Evolutionary conservation across 1,140 invertebrate species (phyloP).

Genomic region (Choristoneura fumiferana): DNA sequence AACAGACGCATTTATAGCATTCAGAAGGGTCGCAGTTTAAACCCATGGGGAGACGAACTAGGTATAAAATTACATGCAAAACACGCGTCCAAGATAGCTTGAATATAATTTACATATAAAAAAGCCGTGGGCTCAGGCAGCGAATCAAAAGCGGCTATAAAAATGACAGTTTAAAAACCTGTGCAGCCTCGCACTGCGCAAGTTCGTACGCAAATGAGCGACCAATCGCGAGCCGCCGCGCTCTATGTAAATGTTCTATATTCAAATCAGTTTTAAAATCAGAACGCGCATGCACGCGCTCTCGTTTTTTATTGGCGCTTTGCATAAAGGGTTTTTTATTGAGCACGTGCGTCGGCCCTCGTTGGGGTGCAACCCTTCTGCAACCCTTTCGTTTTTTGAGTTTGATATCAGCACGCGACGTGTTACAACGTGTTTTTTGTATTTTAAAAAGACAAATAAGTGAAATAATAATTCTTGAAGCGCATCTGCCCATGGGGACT

Average conservation of each 20-base stretch:
- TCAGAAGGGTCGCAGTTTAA: not conserved
- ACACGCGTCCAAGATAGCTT: not conserved
- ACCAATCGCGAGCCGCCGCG: conserved; percentile 49
- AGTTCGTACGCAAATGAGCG: conserved; percentile 45
- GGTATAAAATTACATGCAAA: not conserved
- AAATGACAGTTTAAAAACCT: conserved; percentile 47
- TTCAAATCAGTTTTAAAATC: conserved; percentile 75
- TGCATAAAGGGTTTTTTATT: conserved; percentile 42
- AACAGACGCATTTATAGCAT: not conserved
- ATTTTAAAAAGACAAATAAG: not conserved
- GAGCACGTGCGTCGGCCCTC: conserved; percentile 26
- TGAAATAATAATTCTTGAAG: conserved; percentile 3
- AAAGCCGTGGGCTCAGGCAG: conserved; percentile 22
- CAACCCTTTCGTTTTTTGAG: conserved; percentile 52
- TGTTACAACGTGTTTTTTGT: conserved; percentile 44
- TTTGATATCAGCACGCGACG: conserved; percentile 47
- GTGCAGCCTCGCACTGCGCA: conserved; percentile 46
- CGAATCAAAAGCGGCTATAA: conserved; percentile 53
- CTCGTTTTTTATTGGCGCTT: conserved; percentile 65
- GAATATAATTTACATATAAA: conserved; percentile 9
- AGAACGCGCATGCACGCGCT: conserved; percentile 67
- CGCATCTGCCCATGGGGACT: not conserved
- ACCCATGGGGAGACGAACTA: conserved; percentile 6
- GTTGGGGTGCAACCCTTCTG: conserved; percentile 54
- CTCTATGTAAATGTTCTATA: conserved; percentile 67